phyloP scores from a whole-genome alignment of 2,113 vertebrate species.

The Poicephalus meyeri region DNA sequence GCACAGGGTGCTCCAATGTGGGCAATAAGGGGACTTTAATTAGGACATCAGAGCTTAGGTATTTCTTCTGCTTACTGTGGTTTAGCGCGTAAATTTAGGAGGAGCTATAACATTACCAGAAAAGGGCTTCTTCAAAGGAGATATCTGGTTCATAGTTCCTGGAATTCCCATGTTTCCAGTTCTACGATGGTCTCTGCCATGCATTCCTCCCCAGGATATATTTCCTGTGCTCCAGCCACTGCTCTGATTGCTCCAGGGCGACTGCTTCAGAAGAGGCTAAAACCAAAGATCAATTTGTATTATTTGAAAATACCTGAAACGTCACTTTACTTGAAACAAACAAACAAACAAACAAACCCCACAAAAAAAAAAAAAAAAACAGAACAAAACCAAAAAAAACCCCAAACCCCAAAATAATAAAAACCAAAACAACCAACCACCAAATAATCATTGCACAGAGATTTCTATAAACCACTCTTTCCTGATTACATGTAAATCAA shows the following conservation, averaged over 20 bases:
- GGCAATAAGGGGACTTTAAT: not conserved
- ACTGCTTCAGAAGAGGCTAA: conserved; percentile 95
- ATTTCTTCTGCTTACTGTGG: too few species aligned
- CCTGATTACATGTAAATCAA: not conserved
- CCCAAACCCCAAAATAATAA: not conserved
- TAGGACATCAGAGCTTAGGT: not conserved
- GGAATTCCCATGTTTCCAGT: conserved; percentile 88
- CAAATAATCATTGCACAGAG: accelerated
- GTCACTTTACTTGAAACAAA: not conserved
- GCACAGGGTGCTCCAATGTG: not conserved
- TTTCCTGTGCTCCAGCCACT: conserved; percentile 93
- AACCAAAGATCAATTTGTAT: conserved; percentile 9
- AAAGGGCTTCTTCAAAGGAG: conserved; percentile 96
- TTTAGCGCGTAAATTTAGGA: conserved; percentile 95
- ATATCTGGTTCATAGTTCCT: conserved; percentile 90
- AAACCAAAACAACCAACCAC: not conserved
- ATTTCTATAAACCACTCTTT: not conserved
- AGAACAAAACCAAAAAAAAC: not conserved
- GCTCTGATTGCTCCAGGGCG: conserved; percentile 94
- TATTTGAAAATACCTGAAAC: not conserved
- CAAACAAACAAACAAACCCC: accelerated
- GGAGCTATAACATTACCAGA: conserved; percentile 97
- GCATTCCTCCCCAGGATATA: conserved; percentile 90
- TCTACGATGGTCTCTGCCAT: conserved; percentile 90
- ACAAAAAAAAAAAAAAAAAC: too few species aligned